Evolutionary conservation across 2,888 invertebrate species (phyloP).

Genomic region (Punctoribates punctum): DNA sequence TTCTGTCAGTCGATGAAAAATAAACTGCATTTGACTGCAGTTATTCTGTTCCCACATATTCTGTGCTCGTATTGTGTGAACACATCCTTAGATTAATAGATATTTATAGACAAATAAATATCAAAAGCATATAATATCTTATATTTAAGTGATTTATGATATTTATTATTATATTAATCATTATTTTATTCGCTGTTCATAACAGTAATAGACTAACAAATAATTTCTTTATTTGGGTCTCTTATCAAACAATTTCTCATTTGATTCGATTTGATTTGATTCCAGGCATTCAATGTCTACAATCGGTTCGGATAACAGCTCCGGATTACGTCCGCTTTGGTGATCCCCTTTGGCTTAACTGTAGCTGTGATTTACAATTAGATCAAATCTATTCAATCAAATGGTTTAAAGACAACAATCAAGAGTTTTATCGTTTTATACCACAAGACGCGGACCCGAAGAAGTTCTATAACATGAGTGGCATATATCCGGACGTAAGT

Average conservation of each 20-base stretch:
- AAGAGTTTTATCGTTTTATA: conserved; percentile 41
- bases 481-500: conserved; percentile 40
- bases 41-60: too few species aligned
- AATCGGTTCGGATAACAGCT: conserved; percentile 37
- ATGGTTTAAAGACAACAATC: conserved; percentile 43
- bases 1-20: too few species aligned
- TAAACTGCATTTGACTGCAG: too few species aligned
- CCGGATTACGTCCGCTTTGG: conserved; percentile 37
- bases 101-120: too few species aligned
- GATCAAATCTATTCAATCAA: conserved; percentile 42
- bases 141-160: too few species aligned
- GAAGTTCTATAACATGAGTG: conserved; percentile 34
- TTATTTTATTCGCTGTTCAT: too few species aligned
- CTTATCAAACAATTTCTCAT: not conserved
- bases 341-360: conserved; percentile 40
- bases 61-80: too few species aligned
- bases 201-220: not conserved
- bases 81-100: too few species aligned
- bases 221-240: not conserved
- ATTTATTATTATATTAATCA: too few species aligned
- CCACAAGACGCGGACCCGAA: not conserved
- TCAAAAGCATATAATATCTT: too few species aligned
- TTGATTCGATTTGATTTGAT: too few species aligned
- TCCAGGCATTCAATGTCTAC: conserved; percentile 32
- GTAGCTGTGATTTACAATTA: conserved; percentile 32